Evolutionary conservation across 2,113 vertebrate species (phyloP), one percentile per base, ranked within the genome.

Genomic region (Cariama cristata): DNA sequence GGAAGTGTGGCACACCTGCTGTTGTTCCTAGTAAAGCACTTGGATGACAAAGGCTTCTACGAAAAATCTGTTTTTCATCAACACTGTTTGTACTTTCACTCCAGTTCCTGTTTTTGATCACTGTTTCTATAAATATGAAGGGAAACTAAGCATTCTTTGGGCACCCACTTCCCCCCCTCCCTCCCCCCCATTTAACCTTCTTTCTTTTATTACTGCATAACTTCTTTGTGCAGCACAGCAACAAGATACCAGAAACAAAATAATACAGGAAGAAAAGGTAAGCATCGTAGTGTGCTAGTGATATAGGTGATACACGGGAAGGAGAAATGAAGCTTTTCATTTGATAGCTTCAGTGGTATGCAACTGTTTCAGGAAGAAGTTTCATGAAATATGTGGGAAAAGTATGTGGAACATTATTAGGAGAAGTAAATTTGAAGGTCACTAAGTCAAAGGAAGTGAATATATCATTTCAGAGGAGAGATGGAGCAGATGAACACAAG

Each of bases 281-380:
- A 71, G 32, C 8, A 32, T 6, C 9, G 17, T 19, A 27, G 5
- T 60, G 30, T 49, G 7, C 15, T 86, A 18, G 12, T 74, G n/a
- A 62, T 50, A 26, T 1, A 75, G 11, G 6, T 71, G 24, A 18
- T 21, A 33, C 0, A 4, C 1, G 1, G 33, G 35, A 86, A 75
- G 75, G 15, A 92, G 32, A 56, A 93, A 87, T 19, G 2, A 85
- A 82, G 17, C 13, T 81, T 81, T 88, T 69, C 2, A 50, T 79
- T 67, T 0, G 0, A 47, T 9, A 60, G 35, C 44, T 84, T 88
- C 30, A 56, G 27, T 45, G 18, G 3, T 21, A 35, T 76, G 49
- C 27, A 60, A 30, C 4, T 6, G 2, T 50, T 90, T 90, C 42
- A 80, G 91, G 27, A 88, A 63, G 79, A 79, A 32, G 11, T 11